A percentile compares a stretch with the other conserved stretches of the same genome.
These are phyloP conservation scores for Phymastichus coffea DNA, from an alignment of 1,140 invertebrate species.

Conservation along the genomic window DNA sequence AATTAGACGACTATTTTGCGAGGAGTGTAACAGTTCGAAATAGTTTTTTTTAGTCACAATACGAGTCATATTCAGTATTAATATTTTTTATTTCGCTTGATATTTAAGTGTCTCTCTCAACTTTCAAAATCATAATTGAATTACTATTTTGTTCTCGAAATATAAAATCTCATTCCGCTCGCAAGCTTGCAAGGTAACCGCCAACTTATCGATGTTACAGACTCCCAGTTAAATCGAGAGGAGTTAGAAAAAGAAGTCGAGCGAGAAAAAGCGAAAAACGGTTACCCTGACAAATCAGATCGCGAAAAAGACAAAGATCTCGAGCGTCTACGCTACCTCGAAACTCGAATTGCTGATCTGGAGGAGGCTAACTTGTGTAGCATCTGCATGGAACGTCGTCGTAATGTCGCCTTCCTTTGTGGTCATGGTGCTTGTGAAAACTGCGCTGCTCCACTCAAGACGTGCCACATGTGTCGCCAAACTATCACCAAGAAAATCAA, in stretches of 20 bases:
- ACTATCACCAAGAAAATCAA: constrained; percentile 87
- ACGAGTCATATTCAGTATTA: no score
- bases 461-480: constrained; percentile 91
- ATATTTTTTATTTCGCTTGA: constrained; percentile 1
- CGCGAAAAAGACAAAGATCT: constrained; percentile 53
- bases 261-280: constrained; percentile 32
- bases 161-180: no score
- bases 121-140: no score
- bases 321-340: constrained; percentile 73
- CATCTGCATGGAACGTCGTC: constrained; percentile 76
- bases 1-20: background rate
- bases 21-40: no score
- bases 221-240: constrained; percentile 17
- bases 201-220: no score
- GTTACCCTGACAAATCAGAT: constrained; percentile 45
- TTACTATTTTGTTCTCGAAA: no score
- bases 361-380: constrained; percentile 81
- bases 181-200: no score
- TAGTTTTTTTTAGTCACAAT: no score
- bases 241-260: constrained; percentile 25
- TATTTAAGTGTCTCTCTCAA: no score
- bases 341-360: constrained; percentile 83
- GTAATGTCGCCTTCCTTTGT: constrained; percentile 85
- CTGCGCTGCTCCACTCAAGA: constrained; percentile 78
- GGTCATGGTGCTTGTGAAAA: constrained; percentile 84